Base-by-base conservation (phyloP, 2,888 invertebrate genomes). In the Cataglyphis albicans region DNA sequence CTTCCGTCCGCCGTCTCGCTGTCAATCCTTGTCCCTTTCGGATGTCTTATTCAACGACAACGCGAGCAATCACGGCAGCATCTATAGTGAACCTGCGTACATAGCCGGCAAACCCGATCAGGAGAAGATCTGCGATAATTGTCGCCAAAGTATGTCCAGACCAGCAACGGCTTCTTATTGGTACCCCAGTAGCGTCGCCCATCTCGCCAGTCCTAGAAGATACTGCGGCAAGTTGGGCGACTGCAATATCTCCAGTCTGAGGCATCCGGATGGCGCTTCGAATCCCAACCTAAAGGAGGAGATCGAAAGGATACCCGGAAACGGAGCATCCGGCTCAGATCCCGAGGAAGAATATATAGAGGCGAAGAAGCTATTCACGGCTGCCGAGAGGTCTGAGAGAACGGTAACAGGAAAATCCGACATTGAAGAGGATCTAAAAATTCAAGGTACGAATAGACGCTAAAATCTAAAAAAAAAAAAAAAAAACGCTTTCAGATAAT, bases 191-290 rank as follows among this genome's bases (percentile, higher is more conserved):
- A 94, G 94, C 83, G 92, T 94, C 0, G 92, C 94, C 9, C 94
- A 94, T 81, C 87, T 93, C 55, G 93, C 96, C n/a, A 96, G 97
- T 93, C 96, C 96, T 93, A 96, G 97, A 94, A 95, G 97, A 94
- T 96, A 97, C 95, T 95, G 96, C 93, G 96, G 96, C 92, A 95
- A 96, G 94, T 92, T 96, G 92, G 92, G 96, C 84, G 96, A 96
- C 78, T 95, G 94, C 89, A 95, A 95, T 88, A 94, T 96, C 86
- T 97, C 98, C 52, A 97, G 97, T 84, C 94, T 98, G 75, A 96
- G 98, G 87, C 98, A 98, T 95, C 98, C 98, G 6, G 98, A 98
- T 92, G 98, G 98, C 67, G 98, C 98, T 73, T 98, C 98, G 35
- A 98, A 98, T 95, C 98, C 98, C 25, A 98, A 98, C 95, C 95